Base-by-base conservation (phyloP, 2,797 vertebrate species). In the Acanthiza pusilla region DNA sequence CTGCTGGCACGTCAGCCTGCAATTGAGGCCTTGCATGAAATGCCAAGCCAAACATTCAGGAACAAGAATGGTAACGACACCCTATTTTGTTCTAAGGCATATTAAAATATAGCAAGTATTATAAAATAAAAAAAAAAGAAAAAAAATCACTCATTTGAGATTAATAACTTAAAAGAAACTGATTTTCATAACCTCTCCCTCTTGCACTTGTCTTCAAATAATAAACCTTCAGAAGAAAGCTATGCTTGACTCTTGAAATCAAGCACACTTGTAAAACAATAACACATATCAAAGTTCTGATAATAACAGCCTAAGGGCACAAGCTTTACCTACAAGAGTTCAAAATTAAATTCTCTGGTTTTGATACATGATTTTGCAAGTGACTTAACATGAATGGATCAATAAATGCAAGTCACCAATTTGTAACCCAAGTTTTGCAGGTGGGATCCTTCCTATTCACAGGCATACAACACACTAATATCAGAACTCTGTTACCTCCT, bases 31-130 rank as follows among this genome's bases (percentile, higher is more conserved):
- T 91, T 89, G 85, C 74, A 96, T 91, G 91, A 91, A 88, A 86
- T 79, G 97, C 97, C 97, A 97, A 97, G 70, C 34, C 55, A 97
- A 97, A 98, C 76, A 97, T 78, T 89, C 92, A 95, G 76, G 75
- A 96, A 95, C 82, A 96, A 97, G 96, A 96, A 96, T 73, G 91
- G 88, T 79, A 96, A 96, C 60, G 91, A 93, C 92, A 97, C 94
- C 85, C 67, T 96, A 90, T 90, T 94, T 91, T 94, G 60, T 93
- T 97, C 82, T 80, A 96, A 97, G 89, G 87, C 85, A 95, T 54
- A 93, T 85, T 96, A 95, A 97, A 97, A 93, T 76, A 93, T 25
- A 75, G 85, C 47, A 54, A 78, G 88, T 72, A 78, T 91, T 89
- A 16, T 58, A 45, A 45, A 45, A 72, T 71, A 58, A 72, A 36